Conservation (phyloP, 2,888 invertebrate genomes). For the Marronus borbonicus region DNA sequence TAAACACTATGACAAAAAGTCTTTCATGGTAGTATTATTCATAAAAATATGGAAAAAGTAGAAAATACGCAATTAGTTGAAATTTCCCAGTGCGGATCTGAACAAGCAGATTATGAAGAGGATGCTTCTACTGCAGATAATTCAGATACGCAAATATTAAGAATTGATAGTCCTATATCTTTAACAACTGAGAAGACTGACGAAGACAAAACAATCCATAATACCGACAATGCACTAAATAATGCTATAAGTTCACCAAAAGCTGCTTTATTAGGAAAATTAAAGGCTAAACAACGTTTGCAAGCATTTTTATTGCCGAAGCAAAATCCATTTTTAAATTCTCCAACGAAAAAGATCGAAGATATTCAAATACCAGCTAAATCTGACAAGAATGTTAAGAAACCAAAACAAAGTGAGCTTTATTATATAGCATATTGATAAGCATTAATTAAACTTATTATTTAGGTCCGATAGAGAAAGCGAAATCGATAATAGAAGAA, state of each 20-base stretch:
- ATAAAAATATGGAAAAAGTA: constrained; percentile 29
- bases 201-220: constrained; percentile 40
- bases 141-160: constrained; percentile 16
- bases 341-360: constrained; percentile 55
- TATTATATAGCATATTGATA: background rate
- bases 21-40: background rate
- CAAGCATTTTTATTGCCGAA: constrained; percentile 64
- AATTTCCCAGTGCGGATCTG: constrained; percentile 23
- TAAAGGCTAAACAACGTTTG: constrained; percentile 66
- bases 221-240: constrained; percentile 31
- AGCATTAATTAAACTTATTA: constrained; percentile 4
- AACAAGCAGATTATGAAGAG: constrained; percentile 29
- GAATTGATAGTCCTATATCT: constrained; percentile 13
- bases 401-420: constrained; percentile 57
- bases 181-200: constrained; percentile 32
- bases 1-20: background rate
- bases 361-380: constrained; percentile 51
- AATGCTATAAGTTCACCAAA: constrained; percentile 52
- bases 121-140: constrained; percentile 15
- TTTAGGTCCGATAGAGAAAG: constrained; percentile 58
- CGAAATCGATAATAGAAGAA: constrained; percentile 66
- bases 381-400: constrained; percentile 53
- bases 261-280: constrained; percentile 57
- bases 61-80: constrained; percentile 26
- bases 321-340: constrained; percentile 51